phyloP scores from a whole-genome alignment of 1,140 invertebrate species.

The Apis florea region DNA sequence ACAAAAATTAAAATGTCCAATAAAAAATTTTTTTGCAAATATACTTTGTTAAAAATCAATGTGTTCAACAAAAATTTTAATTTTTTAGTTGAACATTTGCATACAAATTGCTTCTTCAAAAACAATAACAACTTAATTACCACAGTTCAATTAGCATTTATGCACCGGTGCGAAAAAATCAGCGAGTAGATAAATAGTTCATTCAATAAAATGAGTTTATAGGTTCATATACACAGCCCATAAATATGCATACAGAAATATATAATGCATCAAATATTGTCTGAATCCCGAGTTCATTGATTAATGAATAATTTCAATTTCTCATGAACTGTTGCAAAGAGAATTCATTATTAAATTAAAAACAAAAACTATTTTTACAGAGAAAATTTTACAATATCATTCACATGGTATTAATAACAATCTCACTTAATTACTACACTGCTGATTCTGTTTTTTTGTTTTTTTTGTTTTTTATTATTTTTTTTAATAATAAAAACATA shows the following conservation, averaged over 20 bases:
- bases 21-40: background rate
- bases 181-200: constrained; percentile 49
- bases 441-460: background rate
- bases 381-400: constrained; percentile 23
- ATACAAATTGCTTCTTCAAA: constrained; percentile 46
- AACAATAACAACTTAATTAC: constrained; percentile 42
- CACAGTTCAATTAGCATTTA: constrained; percentile 37
- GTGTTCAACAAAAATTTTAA: background rate
- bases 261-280: constrained; percentile 44
- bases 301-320: constrained; percentile 17
- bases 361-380: constrained; percentile 24
- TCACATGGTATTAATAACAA: constrained; percentile 24
- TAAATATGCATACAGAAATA: constrained; percentile 48
- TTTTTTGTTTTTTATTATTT: background rate
- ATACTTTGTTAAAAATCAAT: constrained; percentile 1
- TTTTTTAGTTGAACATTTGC: background rate
- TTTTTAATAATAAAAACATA: constrained; percentile 5
- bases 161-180: constrained; percentile 41
- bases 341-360: constrained; percentile 10
- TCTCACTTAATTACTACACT: constrained; percentile 16
- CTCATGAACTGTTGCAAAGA: constrained; percentile 4
- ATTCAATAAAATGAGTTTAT: constrained; percentile 49
- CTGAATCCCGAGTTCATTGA: constrained; percentile 11
- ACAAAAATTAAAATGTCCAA: constrained; percentile 25
- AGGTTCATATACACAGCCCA: constrained; percentile 51